These are phyloP conservation scores for Malurus alboscapulatus DNA, from an alignment of 2,113 vertebrate species.

Conservation along the genomic window DNA sequence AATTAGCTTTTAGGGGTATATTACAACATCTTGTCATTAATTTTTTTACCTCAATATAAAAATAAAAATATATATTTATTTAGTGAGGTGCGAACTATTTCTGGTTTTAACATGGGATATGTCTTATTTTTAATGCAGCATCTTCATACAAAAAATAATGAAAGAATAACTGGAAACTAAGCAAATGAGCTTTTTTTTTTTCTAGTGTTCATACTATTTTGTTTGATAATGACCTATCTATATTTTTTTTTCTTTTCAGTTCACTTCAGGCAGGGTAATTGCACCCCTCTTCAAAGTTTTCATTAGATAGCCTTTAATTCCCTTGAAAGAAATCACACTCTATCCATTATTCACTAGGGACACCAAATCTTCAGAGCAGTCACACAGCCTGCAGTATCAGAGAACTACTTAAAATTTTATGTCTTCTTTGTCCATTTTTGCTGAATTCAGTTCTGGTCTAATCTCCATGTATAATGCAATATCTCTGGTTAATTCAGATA, in stretches of 20 bases:
- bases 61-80: neutral
- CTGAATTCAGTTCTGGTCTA: constrained; percentile 17
- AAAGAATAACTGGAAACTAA: neutral
- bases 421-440: neutral
- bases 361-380: constrained; percentile 5
- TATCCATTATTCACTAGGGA: constrained; percentile 31
- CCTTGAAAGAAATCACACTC: neutral
- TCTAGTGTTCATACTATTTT: neutral
- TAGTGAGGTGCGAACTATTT: neutral
- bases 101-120: neutral
- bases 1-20: neutral
- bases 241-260: neutral
- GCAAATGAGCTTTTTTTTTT: neutral
- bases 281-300: neutral
- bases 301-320: neutral
- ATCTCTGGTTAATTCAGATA: constrained; percentile 23
- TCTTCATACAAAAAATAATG: neutral
- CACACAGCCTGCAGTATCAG: neutral
- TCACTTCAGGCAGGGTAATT: constrained; percentile 17
- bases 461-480: constrained; percentile 19
- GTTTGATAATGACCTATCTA: neutral
- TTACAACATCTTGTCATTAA: neutral
- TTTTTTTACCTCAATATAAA: neutral
- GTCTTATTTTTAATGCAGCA: neutral
- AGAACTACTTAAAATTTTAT: constrained; percentile 42